A percentile compares a stretch with the other conserved stretches of the same genome.
These are phyloP conservation scores for Pollachius pollachius DNA, from an alignment of 2,113 vertebrate genomes.

Conservation along the genomic window DNA sequence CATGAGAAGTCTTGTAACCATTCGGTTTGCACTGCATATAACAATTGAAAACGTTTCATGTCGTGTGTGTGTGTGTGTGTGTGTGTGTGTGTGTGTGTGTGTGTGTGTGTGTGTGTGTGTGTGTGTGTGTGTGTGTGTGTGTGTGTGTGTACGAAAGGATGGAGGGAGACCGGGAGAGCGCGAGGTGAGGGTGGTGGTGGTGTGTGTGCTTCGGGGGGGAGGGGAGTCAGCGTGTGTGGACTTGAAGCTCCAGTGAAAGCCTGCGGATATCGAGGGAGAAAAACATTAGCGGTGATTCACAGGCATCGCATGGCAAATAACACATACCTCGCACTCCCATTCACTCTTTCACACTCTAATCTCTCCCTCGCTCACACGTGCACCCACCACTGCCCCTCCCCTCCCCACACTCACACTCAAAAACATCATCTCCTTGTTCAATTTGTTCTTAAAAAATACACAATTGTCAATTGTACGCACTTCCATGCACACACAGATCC, in stretches of 20 bases:
- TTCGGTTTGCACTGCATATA: too few relatives aligned
- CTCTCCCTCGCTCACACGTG: background rate
- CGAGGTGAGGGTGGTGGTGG: slow-evolving; percentile 9
- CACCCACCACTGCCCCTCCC: too few relatives aligned
- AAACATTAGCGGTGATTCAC: slow-evolving; percentile 74
- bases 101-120: too few relatives aligned
- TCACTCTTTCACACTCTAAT: background rate
- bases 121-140: too few relatives aligned
- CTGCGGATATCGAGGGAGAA: slow-evolving; percentile 59
- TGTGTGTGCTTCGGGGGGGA: background rate
- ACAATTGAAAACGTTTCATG: too few relatives aligned
- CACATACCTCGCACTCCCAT: slow-evolving; percentile 50
- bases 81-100: too few relatives aligned
- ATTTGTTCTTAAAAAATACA: too few relatives aligned
- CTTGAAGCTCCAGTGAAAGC: slow-evolving; percentile 56
- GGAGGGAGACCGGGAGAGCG: slow-evolving; percentile 17
- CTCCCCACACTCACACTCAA: background rate
- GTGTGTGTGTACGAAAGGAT: too few relatives aligned
- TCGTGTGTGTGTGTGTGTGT: too few relatives aligned
- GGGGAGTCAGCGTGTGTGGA: slow-evolving; percentile 53
- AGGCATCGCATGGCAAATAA: slow-evolving; percentile 65
- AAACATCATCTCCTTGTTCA: background rate
- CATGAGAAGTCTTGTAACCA: too few relatives aligned
- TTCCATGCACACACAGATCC: too few relatives aligned
- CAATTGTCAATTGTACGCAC: too few relatives aligned